phyloP scores from a whole-genome alignment of 2,113 vertebrate species.

The Prunella himalayana region DNA sequence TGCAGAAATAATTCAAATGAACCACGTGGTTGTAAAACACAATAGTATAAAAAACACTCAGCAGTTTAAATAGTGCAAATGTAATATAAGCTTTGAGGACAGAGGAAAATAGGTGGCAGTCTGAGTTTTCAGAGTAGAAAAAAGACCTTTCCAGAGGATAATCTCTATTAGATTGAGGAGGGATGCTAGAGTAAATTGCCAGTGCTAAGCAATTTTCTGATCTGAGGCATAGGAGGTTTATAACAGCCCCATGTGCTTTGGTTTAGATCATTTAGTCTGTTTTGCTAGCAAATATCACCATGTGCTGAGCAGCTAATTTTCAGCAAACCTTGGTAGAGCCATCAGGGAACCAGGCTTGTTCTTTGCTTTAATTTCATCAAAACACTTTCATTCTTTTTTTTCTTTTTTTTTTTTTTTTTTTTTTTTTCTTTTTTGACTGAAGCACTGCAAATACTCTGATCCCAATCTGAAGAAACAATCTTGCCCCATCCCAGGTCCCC shows the following conservation, averaged over 20 bases:
- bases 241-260: conserved; percentile 17
- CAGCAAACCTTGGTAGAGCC: conserved; percentile 9
- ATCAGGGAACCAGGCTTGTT: conserved; percentile 2
- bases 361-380: conserved; percentile 24
- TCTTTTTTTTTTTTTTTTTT: not conserved
- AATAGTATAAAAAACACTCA: not conserved
- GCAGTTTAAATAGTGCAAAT: not conserved
- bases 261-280: conserved; percentile 24
- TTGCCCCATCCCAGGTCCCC: not conserved
- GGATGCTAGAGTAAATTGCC: not conserved
- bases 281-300: conserved; percentile 30
- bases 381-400: not conserved
- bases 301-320: conserved; percentile 41
- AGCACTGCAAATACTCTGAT: conserved; percentile 24
- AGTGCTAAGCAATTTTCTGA: not conserved
- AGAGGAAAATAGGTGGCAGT: not conserved
- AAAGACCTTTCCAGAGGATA: not conserved
- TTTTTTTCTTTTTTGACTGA: not conserved
- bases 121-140: not conserved
- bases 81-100: not conserved
- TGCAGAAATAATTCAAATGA: not conserved
- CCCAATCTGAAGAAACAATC: not conserved
- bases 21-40: rapidly evolving
- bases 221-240: not conserved
- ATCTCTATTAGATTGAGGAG: not conserved